Conservation (phyloP, 1,140 invertebrate species). For the Drosophila repletoides region DNA sequence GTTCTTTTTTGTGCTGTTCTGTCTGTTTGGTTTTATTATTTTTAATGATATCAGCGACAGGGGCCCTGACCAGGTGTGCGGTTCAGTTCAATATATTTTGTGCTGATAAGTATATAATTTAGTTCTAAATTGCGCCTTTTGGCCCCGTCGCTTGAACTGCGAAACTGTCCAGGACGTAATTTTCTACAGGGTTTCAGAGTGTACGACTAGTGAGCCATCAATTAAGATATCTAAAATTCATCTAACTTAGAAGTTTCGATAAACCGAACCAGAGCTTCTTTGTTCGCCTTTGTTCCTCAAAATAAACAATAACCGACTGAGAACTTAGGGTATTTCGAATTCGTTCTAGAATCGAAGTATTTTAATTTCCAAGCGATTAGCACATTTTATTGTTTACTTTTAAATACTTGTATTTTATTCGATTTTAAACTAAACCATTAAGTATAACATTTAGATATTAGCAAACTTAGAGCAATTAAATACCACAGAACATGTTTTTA, state of each 20-base stretch:
- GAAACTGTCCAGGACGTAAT: slow-evolving; percentile 40
- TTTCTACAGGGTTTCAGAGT: too few species aligned
- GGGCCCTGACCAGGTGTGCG: slow-evolving; percentile 69
- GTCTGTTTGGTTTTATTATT: slow-evolving; percentile 19
- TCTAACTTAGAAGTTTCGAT: not conserved
- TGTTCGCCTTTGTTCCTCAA: too few species aligned
- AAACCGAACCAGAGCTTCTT: too few species aligned
- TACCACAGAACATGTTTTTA: slow-evolving; percentile 78
- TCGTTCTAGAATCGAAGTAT: too few species aligned
- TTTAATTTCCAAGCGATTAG: too few species aligned
- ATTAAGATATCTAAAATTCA: too few species aligned
- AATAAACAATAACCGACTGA: too few species aligned
- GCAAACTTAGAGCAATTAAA: slow-evolving; percentile 80
- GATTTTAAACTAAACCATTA: slow-evolving; percentile 72
- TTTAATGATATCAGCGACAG: slow-evolving; percentile 61
- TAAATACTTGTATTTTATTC: slow-evolving; percentile 43
- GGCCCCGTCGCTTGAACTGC: slow-evolving; percentile 58
- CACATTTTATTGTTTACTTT: not conserved
- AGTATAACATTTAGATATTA: slow-evolving; percentile 78
- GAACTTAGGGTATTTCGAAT: too few species aligned
- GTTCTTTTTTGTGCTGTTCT: too few species aligned
- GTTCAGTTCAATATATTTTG: slow-evolving; percentile 68
- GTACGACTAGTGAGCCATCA: too few species aligned
- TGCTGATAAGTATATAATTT: slow-evolving; percentile 72
- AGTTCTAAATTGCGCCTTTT: slow-evolving; percentile 53